Percentiles rank a stretch among this genome's conserved stretches.
These are phyloP conservation scores for Mimas tiliae DNA, from an alignment of 2,888 invertebrate species.

Conservation along the genomic window DNA sequence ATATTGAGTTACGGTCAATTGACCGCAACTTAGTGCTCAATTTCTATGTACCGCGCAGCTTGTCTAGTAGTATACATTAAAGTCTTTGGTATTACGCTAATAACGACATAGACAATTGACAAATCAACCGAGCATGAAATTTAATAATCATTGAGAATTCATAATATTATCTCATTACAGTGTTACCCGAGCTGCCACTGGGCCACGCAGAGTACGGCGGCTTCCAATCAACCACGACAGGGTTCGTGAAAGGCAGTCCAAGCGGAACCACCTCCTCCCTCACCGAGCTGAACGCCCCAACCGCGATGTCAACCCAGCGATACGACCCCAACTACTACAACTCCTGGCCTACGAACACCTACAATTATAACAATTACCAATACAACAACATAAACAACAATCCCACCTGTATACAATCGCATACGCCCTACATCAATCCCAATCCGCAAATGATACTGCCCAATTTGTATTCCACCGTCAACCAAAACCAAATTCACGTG, in stretches of 20 bases:
- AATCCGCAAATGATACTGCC: conserved; percentile 90
- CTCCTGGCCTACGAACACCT: conserved; percentile 86
- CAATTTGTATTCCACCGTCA: conserved; percentile 92
- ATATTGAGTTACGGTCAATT: too few species aligned
- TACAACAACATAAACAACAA: conserved; percentile 87
- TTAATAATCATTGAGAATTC: conserved; percentile 10
- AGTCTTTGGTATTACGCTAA: too few species aligned
- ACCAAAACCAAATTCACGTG: conserved; percentile 94
- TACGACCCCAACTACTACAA: conserved; percentile 85
- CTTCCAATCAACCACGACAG: conserved; percentile 65
- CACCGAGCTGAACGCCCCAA: conserved; percentile 74
- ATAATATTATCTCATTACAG: conserved; percentile 55
- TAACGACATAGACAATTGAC: conserved; percentile 9
- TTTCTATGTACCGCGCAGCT: too few species aligned
- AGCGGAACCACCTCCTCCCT: conserved; percentile 66
- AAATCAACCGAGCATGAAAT: conserved; percentile 18
- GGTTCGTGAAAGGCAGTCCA: conserved; percentile 70
- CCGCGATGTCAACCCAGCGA: conserved; percentile 64
- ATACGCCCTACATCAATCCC: conserved; percentile 86
- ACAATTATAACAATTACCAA: conserved; percentile 88
- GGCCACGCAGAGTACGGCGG: conserved; percentile 73
- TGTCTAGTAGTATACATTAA: too few species aligned
- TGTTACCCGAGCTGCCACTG: conserved; percentile 84
- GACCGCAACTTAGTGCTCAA: too few species aligned
- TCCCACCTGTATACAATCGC: conserved; percentile 78